Percentiles rank a stretch among this genome's conserved stretches.
phyloP scores from a whole-genome alignment of 2,113 vertebrate genomes.

The Bubo scandiacus region DNA sequence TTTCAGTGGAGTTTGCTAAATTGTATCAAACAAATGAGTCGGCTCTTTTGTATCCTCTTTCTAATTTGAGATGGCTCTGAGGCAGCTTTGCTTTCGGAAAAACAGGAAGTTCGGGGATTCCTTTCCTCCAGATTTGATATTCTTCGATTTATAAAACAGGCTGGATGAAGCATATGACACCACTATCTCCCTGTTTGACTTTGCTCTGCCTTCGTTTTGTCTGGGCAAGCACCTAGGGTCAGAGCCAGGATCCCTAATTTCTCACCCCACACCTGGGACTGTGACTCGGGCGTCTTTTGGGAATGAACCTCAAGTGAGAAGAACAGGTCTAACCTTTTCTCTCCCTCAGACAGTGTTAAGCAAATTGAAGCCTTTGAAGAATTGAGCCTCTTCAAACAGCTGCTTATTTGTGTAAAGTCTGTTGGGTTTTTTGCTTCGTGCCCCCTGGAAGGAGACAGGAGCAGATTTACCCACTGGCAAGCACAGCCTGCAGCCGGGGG shows the following conservation, averaged over 20 bases:
- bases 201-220: background rate
- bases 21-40: background rate
- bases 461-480: background rate
- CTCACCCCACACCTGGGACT: fast-evolving
- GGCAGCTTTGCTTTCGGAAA: background rate
- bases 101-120: slow-evolving; percentile 49
- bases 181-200: background rate
- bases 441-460: background rate
- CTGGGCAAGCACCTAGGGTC: background rate
- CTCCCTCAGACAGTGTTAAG: background rate
- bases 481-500: background rate
- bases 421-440: background rate
- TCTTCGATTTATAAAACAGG: background rate
- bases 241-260: background rate
- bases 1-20: slow-evolving; percentile 1
- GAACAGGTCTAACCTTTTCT: background rate
- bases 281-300: background rate
- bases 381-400: background rate
- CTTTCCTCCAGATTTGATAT: background rate
- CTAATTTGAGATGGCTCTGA: slow-evolving; percentile 27
- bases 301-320: background rate
- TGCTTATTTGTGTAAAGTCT: background rate
- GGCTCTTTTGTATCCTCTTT: slow-evolving; percentile 56
- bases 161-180: background rate
- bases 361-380: background rate